These are phyloP conservation scores for Synanthedon tipuliformis DNA, from an alignment of 2,888 invertebrate genomes.

Conservation along the genomic window DNA sequence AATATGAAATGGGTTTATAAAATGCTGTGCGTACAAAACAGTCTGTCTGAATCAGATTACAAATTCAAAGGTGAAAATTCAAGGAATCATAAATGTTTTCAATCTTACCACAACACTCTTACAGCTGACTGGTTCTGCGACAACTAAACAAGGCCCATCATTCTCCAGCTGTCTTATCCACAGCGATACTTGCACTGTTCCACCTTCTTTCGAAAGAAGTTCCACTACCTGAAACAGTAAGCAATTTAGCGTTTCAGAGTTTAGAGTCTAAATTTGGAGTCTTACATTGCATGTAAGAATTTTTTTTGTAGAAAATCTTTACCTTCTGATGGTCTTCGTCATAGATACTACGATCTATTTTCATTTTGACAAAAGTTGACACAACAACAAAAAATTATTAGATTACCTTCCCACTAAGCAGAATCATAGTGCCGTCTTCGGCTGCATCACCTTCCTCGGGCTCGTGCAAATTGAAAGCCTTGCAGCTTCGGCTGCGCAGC, in stretches of 20 bases:
- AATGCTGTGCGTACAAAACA: background rate
- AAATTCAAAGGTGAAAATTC: no score
- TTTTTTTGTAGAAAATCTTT: no score
- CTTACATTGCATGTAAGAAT: background rate
- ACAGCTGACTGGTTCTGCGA: slow-evolving; percentile 75
- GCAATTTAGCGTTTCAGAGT: background rate
- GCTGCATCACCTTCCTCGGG: slow-evolving; percentile 61
- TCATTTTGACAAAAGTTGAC: background rate
- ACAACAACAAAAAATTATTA: no score
- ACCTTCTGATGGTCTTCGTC: no score
- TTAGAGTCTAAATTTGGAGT: no score
- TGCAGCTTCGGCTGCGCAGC: slow-evolving; percentile 60
- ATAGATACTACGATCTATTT: no score
- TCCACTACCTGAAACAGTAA: slow-evolving; percentile 64
- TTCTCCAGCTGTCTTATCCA: slow-evolving; percentile 73
- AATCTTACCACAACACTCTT: slow-evolving; percentile 64
- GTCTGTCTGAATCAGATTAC: background rate
- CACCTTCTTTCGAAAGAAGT: slow-evolving; percentile 66
- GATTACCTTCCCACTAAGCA: slow-evolving; percentile 73
- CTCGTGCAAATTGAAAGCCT: slow-evolving; percentile 56
- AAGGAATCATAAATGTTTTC: no score
- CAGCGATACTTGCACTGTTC: slow-evolving; percentile 72
- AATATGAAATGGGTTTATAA: background rate
- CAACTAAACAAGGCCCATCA: slow-evolving; percentile 72
- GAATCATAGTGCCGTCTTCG: slow-evolving; percentile 70